A percentile compares a stretch with the other conserved stretches of the same genome.
phyloP scores from a whole-genome alignment of 2,888 invertebrate species.

The Cylloceria caligata region DNA sequence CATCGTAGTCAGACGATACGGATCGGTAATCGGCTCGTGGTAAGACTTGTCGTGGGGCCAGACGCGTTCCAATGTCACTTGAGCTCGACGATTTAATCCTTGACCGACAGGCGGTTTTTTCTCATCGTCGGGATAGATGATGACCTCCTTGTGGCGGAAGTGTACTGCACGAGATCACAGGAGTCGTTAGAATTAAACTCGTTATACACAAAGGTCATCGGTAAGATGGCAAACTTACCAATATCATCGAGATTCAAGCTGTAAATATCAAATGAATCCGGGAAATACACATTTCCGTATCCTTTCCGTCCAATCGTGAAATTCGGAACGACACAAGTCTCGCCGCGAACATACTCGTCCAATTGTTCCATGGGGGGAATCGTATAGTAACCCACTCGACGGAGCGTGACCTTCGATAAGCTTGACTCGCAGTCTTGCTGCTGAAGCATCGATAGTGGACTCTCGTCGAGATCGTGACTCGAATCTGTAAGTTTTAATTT shows the following conservation, averaged over 20 bases:
- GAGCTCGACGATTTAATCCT: conserved; percentile 95
- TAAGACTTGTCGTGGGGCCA: conserved; percentile 96
- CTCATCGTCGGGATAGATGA: conserved; percentile 96
- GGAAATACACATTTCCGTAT: conserved; percentile 96
- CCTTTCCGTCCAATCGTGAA: conserved; percentile 95
- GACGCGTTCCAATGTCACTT: conserved; percentile 96
- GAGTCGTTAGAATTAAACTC: background rate
- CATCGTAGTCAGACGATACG: conserved; percentile 91
- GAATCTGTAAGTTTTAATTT: conserved; percentile 69
- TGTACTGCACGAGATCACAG: conserved; percentile 87
- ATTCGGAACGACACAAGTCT: conserved; percentile 93
- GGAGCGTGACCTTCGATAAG: conserved; percentile 91
- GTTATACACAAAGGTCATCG: background rate
- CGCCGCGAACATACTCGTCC: conserved; percentile 89
- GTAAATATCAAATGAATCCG: conserved; percentile 93
- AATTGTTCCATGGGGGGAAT: conserved; percentile 94
- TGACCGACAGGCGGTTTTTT: conserved; percentile 95
- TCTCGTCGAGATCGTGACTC: conserved; percentile 73
- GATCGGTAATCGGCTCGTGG: conserved; percentile 92
- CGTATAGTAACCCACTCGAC: conserved; percentile 95
- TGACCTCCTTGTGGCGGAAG: conserved; percentile 97
- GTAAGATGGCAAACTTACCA: conserved; percentile 85
- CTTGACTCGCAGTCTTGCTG: conserved; percentile 85
- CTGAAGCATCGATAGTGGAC: conserved; percentile 69
- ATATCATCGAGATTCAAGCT: conserved; percentile 94